A percentile compares a stretch with the other conserved stretches of the same genome.
phyloP scores from a whole-genome alignment of 1,140 invertebrate genomes.

The Caenorhabditis remanei region DNA sequence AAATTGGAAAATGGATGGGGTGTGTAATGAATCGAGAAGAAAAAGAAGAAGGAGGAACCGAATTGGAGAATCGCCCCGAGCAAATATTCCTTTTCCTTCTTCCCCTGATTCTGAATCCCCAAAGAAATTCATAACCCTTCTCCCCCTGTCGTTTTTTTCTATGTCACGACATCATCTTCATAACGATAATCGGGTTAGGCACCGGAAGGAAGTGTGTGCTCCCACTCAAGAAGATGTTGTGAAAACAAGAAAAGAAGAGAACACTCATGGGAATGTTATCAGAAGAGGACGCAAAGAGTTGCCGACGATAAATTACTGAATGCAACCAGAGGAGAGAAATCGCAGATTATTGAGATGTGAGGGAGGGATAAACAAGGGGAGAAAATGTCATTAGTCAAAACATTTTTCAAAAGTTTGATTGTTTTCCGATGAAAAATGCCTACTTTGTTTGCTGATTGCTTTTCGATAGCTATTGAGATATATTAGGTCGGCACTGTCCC shows the following conservation, averaged over 20 bases:
- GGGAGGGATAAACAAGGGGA: not conserved
- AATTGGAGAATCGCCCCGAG: constrained; percentile 1
- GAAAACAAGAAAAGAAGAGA: constrained; percentile 46
- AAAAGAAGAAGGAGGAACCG: not conserved
- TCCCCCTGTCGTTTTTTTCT: not conserved
- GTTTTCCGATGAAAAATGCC: no score
- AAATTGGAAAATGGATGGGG: constrained; percentile 54
- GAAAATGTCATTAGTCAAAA: no score
- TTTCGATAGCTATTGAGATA: no score
- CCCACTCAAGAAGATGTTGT: not conserved
- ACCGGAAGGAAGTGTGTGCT: constrained; percentile 33
- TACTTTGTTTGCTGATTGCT: no score
- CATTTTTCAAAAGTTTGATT: no score
- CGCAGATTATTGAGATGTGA: not conserved
- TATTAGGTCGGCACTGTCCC: no score
- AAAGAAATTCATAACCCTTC: not conserved
- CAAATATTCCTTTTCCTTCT: not conserved
- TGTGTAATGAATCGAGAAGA: constrained; percentile 53
- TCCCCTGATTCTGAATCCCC: no score
- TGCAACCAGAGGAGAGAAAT: not conserved
- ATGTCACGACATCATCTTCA: constrained; percentile 30
- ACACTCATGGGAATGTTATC: constrained; percentile 56
- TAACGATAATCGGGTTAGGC: constrained; percentile 54
- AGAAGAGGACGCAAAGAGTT: constrained; percentile 5
- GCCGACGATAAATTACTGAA: constrained; percentile 55